phyloP scores from a whole-genome alignment of 2,113 vertebrate genomes.

The Saguinus imperator region DNA sequence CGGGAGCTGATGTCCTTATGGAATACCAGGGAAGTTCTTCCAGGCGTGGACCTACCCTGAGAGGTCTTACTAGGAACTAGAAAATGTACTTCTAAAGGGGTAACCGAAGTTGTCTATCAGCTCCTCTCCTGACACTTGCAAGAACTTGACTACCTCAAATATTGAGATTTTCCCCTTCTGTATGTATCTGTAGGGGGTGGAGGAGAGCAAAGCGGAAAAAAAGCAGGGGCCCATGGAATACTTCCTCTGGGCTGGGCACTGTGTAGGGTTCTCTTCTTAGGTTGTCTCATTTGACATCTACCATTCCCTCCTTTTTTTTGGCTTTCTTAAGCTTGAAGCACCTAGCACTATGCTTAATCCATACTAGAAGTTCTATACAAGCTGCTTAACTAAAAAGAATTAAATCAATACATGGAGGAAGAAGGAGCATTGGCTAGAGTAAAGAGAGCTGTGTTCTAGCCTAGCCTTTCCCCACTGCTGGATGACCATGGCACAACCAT shows the following conservation, averaged over 20 bases:
- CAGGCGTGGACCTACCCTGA: neutral
- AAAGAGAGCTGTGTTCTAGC: neutral
- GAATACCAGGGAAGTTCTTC: neutral
- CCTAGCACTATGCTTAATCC: neutral
- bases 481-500: neutral
- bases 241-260: neutral
- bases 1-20: accelerated
- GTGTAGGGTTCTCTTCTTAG: neutral
- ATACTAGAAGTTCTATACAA: neutral
- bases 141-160: neutral
- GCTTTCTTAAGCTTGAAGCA: neutral
- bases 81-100: neutral
- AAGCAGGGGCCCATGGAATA: neutral
- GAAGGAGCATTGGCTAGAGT: neutral
- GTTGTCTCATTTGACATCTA: neutral
- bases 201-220: neutral
- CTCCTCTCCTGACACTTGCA: neutral
- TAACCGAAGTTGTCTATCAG: neutral
- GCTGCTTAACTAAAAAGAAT: slow-evolving; percentile 13
- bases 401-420: neutral
- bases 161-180: neutral
- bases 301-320: neutral
- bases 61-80: neutral
- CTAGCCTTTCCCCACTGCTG: neutral
- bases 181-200: neutral